Evolutionary conservation across 2,113 vertebrate genomes (phyloP), one percentile per base, ranked within the genome.

Genomic region (Oncorhynchus masou): DNA sequence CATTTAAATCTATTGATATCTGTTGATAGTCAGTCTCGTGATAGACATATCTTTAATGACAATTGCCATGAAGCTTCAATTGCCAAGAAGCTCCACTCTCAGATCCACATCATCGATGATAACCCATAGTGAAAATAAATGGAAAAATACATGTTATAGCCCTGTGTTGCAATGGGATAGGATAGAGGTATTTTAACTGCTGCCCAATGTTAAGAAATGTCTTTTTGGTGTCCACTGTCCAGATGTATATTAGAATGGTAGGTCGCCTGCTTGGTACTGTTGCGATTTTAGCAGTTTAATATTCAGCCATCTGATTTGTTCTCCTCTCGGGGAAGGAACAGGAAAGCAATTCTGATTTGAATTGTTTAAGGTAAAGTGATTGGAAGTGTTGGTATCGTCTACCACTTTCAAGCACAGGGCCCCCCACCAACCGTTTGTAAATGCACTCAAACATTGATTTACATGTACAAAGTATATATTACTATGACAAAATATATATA

Each of bases 401-500:
- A 74, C 76, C 8, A 75, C 62, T 84, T 86, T 64, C 65, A 75
- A 74, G 83, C 79, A 6, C 84, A 85, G 73, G 80, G 84, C 85
- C 87, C 85, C 85, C 72, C 77, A 83, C 82, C 79, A 83, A 81
- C 84, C 77, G 51, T 83, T 80, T 79, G 12, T 76, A 82, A 20
- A 84, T 76, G 70, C 67, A 77, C 79, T 74, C 79, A 83, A 79
- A 82, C 51, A 29, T 7, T 19, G 12, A 68, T 68, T 27, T 83
- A 78, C 15, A 67, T 87, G 85, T 83, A 81, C 67, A 85, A 86
- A 71, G 86, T 75, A 90, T 89, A 86, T 88, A 87, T 89, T 88
- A 71, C 83, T 70, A 75, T 27, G 48, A 75, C 66, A 76, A 19
- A 54, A 16, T 78, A 57, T 77, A 71, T 79, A 76, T 71, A 68